Conservation (phyloP, 2,888 invertebrate species). For the Frankliniella intonsa region DNA sequence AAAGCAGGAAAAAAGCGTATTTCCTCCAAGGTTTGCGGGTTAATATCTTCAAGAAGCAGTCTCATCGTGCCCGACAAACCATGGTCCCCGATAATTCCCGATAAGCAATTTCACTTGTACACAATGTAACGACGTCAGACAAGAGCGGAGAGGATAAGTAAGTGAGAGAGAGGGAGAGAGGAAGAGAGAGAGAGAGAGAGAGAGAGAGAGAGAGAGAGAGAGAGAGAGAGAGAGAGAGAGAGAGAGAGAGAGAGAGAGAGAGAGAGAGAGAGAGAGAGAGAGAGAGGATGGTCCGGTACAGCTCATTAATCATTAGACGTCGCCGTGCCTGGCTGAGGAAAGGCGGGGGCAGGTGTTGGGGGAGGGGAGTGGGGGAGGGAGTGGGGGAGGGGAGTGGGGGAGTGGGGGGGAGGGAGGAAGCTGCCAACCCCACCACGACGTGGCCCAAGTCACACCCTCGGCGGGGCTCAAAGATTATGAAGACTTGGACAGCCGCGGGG, state of each 20-base stretch:
- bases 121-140: too few species aligned
- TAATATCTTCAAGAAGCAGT: too few species aligned
- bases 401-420: background rate
- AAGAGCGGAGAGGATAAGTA: background rate
- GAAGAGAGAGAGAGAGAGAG: background rate
- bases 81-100: too few species aligned
- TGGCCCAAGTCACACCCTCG: background rate
- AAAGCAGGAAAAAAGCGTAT: too few species aligned
- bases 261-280: background rate
- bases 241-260: background rate
- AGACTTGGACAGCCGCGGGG: slow-evolving; percentile 23
- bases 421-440: background rate
- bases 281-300: too few species aligned
- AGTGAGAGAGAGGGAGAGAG: background rate
- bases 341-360: background rate
- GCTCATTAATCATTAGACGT: too few species aligned
- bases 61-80: too few species aligned
- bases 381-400: background rate
- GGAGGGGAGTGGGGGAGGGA: background rate
- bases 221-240: background rate
- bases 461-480: slow-evolving; percentile 23
- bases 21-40: too few species aligned
- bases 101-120: too few species aligned
- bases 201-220: background rate
- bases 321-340: too few species aligned